Evolutionary conservation across 2,888 invertebrate species (phyloP), one percentile per base, ranked within the genome.

Genomic region (Agrotis ipsilon): DNA sequence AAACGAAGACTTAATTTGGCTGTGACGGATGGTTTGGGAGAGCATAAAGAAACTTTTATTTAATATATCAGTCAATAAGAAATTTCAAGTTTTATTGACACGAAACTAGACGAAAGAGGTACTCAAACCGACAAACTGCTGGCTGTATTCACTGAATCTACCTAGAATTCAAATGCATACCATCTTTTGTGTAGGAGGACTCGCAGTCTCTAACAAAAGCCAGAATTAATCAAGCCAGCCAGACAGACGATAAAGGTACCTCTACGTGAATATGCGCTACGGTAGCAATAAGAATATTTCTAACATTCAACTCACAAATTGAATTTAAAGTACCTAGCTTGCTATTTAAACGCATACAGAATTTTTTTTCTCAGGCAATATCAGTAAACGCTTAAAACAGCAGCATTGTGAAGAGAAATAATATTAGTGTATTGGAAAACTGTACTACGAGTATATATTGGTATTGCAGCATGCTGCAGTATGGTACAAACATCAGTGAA

Each of bases 201-300:
- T 62, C 43, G 1, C n/a, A 54, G 32, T 46, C 54, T 54, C 60
- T 19, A 72, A 77, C 65, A 72, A 71, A 76, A 75, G 71, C 54
- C 71, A 59, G 77, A 55, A 77, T 75, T 60, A 71, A 76, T 75
- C 77, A 75, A 51, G 64, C 18, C 52, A 75, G 70, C 52, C 66
- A 65, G 72, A 65, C 57, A 61, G 58, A 63, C 51, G 39, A 54
- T 39, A 51, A 48, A 61, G 51, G n/a, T 64, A 60, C 14, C 19
- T 61, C 18, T 51, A 19, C n/a, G 16, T 61, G n/a, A 32, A 57
- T 59, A 52, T 21, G 48, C 45, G 16, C 16, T 13, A 13, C 46
- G 51, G 24, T 39, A 39, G 48, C 49, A 67, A 19, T 74, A 39
- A 43, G 11, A 48, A 43, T 48, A 51, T n/a, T 9, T 45, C 11